Percentiles rank a stretch among this genome's conserved stretches.
phyloP scores from a whole-genome alignment of 2,797 vertebrate species.

The Ibycter americanus region DNA sequence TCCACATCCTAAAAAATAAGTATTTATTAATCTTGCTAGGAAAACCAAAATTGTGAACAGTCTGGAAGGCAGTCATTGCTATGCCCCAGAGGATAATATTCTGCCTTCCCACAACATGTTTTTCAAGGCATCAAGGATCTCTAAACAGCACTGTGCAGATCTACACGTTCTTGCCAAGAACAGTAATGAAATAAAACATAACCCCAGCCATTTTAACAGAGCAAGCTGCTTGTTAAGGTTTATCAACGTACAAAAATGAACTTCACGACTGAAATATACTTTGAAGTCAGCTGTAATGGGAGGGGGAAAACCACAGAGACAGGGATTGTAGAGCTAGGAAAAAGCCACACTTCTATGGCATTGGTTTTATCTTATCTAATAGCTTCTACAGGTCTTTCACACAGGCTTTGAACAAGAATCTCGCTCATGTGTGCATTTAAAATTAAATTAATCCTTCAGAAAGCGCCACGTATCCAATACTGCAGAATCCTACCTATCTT shows the following conservation, averaged over 20 bases:
- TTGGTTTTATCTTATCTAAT: background rate
- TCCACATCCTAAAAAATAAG: background rate
- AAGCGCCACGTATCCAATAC: background rate
- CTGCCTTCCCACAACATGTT: background rate
- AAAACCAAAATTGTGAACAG: background rate
- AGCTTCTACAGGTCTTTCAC: background rate
- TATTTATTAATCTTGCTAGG: background rate
- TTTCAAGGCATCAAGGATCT: background rate
- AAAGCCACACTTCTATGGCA: background rate
- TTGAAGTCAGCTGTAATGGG: background rate
- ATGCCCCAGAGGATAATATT: background rate
- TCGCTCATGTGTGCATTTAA: background rate
- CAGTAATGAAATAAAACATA: constrained; percentile 6
- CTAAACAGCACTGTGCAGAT: background rate
- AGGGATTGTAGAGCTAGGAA: background rate
- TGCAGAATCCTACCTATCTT: background rate
- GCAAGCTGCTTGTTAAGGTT: background rate
- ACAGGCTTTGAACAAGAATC: background rate
- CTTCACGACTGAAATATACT: background rate
- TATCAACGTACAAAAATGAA: background rate
- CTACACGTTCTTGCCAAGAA: background rate
- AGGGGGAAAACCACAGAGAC: background rate
- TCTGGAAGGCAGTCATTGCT: background rate
- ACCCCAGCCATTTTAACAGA: background rate
- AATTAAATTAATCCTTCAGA: background rate